Conservation (phyloP, 1,140 invertebrate species). For the Brachionus plicatilis region DNA sequence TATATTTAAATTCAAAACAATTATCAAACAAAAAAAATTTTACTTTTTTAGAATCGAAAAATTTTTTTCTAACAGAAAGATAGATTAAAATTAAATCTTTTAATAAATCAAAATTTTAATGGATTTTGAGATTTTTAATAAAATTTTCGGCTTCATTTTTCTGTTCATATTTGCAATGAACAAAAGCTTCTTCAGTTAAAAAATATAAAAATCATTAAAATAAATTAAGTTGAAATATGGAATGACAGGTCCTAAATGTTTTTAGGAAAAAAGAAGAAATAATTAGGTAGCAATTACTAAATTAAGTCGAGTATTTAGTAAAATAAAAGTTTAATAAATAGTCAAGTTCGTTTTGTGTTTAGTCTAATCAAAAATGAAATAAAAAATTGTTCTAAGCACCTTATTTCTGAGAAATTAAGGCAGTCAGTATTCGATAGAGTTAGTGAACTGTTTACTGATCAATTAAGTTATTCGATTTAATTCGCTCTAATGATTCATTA, state of each 20-base stretch:
- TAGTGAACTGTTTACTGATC: not conserved
- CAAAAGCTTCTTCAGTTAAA: too few relatives aligned
- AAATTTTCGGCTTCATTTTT: too few relatives aligned
- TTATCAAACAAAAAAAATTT: not conserved
- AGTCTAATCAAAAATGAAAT: not conserved
- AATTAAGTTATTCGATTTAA: constrained; percentile 2
- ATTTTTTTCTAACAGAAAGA: not conserved
- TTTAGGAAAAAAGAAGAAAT: too few relatives aligned
- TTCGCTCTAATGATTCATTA: not conserved
- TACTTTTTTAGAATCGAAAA: not conserved
- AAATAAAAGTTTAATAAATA: not conserved
- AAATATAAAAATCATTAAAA: too few relatives aligned
- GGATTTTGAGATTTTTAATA: too few relatives aligned
- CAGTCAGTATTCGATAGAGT: not conserved
- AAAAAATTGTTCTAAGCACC: not conserved
- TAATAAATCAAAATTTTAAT: too few relatives aligned
- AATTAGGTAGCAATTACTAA: too few relatives aligned
- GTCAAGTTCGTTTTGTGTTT: not conserved
- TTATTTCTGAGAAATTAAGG: not conserved
- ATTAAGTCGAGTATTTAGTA: too few relatives aligned
- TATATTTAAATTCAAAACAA: not conserved
- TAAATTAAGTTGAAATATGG: too few relatives aligned
- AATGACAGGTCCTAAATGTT: too few relatives aligned
- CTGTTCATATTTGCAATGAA: too few relatives aligned
- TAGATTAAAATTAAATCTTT: not conserved